These are phyloP conservation scores for Mesoclemmys tuberculata DNA, from an alignment of 2,113 vertebrate species.

Conservation along the genomic window DNA sequence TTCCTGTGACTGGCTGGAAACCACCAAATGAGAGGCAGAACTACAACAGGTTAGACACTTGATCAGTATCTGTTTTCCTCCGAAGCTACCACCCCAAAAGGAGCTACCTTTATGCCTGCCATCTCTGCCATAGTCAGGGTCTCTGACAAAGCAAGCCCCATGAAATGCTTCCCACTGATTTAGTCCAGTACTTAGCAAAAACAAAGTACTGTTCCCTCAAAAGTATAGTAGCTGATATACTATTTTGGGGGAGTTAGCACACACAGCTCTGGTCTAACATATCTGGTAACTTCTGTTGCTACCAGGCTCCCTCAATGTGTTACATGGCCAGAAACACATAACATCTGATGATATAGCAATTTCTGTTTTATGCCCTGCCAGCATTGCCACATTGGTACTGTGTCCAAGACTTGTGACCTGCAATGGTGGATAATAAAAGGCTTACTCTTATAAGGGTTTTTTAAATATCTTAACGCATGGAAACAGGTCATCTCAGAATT, in stretches of 20 bases:
- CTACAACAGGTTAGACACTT: not conserved
- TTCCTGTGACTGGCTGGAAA: no score
- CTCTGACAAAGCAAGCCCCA: fast-evolving
- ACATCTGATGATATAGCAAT: conserved; percentile 47
- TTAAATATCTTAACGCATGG: conserved; percentile 47
- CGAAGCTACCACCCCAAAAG: not conserved
- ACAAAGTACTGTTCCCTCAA: conserved; percentile 15
- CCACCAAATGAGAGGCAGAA: not conserved
- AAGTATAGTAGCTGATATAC: conserved; percentile 43
- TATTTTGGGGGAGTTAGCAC: conserved; percentile 8
- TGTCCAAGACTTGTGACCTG: conserved; percentile 14
- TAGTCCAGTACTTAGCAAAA: not conserved
- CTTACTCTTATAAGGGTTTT: not conserved
- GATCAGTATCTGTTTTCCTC: fast-evolving
- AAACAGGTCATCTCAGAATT: conserved; percentile 63
- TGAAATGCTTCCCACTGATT: fast-evolving
- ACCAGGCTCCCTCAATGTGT: conserved; percentile 5
- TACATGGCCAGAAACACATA: conserved; percentile 28
- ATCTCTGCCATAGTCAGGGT: not conserved
- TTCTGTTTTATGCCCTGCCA: conserved; percentile 6
- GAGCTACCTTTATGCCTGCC: not conserved
- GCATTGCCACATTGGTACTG: conserved; percentile 43
- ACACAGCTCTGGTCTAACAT: conserved; percentile 16
- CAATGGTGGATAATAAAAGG: not conserved
- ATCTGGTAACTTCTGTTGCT: conserved; percentile 46